A percentile compares a stretch with the other conserved stretches of the same genome.
These are phyloP conservation scores for Hydrozoanthus tunicans DNA, from an alignment of 64 coral and sea anemone genomes.

Conservation along the genomic window DNA sequence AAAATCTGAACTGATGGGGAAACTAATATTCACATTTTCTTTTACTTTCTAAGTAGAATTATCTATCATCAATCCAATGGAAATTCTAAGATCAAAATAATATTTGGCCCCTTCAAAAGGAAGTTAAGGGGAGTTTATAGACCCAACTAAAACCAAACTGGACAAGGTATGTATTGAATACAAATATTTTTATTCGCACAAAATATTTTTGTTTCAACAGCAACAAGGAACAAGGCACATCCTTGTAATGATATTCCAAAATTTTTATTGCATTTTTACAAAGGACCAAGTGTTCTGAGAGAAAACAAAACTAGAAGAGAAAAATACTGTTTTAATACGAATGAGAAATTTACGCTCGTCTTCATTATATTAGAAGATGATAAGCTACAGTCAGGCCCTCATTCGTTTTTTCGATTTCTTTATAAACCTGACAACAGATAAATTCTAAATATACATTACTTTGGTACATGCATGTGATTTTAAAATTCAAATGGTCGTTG, in stretches of 20 bases:
- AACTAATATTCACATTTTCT: too few relatives aligned
- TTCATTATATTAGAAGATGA: background rate
- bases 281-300: conserved; percentile 19
- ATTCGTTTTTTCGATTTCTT: background rate
- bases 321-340: background rate
- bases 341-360: background rate
- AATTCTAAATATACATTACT: conserved; percentile 15
- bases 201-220: background rate
- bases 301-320: background rate
- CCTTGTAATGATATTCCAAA: background rate
- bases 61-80: too few relatives aligned
- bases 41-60: too few relatives aligned
- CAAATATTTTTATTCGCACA: conserved; percentile 32
- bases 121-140: too few relatives aligned
- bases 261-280: conserved; percentile 11
- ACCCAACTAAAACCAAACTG: too few relatives aligned
- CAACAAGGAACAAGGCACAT: background rate
- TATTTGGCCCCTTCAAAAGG: too few relatives aligned
- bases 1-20: too few relatives aligned
- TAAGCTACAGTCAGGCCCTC: too few relatives aligned
- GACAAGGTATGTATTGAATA: too few relatives aligned
- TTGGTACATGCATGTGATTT: background rate
- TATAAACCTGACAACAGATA: background rate
- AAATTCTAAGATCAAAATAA: too few relatives aligned
- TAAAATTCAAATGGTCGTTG: background rate